Evolutionary conservation across 2,797 vertebrate genomes (phyloP), one percentile per base, ranked within the genome.

Genomic region (Sebastes diploproa): DNA sequence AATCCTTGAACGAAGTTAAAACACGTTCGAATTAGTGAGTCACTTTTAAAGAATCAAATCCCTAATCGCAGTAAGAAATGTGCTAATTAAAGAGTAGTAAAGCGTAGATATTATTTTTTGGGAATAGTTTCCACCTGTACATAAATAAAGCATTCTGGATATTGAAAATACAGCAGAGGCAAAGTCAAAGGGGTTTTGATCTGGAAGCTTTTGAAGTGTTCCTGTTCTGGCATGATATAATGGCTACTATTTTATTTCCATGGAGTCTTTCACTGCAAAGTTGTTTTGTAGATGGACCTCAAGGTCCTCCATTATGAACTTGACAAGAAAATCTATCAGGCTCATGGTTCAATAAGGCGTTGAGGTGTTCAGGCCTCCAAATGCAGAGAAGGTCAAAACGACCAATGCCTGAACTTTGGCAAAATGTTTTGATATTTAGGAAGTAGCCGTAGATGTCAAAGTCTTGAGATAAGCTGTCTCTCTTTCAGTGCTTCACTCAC

Each of bases 361-460:
- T 13, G 75, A 72, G 6, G 64, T 29, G 50, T 36, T 75, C 11
- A 23, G 32, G 18, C n/a, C 34, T 81, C 9, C 14, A 42, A 18
- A 34, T 14, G 18, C 78, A 20, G 71, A 77, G 52, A 88, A 88
- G 85, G 74, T 91, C 78, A 72, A 36, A 3, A 20, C 46, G 59
- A 68, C 78, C 2, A 3, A 63, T 3, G 10, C 23, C 29, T 86
- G 79, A 88, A 89, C 89, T 89, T 89, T 79, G 32, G 12, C 8
- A 11, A 80, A 71, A 75, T 82, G 80, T 25, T 81, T 34, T 65
- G 81, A 71, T 86, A 77, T 84, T 83, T 77, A 7, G 4, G 52
- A 64, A 6, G 11, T 29, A 67, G 73, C 34, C 7, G 52, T 2
- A 55, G 60, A 72, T 14, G 71, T 84, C 67, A 72, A 78, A 72